Percentiles rank a stretch among this genome's conserved stretches.
Evolutionary conservation across 2,113 vertebrate genomes (phyloP).

Genomic region (Phyllostomus hastatus): DNA sequence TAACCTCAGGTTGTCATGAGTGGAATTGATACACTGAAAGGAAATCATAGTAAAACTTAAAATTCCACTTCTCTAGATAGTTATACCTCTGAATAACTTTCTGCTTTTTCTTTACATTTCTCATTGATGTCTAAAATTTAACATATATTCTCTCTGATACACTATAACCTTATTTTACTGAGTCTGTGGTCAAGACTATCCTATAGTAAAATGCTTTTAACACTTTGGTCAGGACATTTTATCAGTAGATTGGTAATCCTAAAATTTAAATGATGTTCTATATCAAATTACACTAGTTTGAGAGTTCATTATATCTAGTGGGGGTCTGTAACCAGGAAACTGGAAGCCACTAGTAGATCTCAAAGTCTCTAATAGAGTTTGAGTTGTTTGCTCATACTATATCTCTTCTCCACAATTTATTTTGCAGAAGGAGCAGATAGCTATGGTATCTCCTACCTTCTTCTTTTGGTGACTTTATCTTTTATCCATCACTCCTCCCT

Average conservation of each 20-base stretch:
- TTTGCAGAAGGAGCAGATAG: not conserved
- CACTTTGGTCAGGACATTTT: not conserved
- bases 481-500: not conserved
- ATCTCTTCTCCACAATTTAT: not conserved
- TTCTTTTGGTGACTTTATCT: not conserved
- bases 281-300: not conserved
- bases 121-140: not conserved
- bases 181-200: not conserved
- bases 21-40: conserved; percentile 27
- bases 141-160: not conserved
- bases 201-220: not conserved
- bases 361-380: not conserved
- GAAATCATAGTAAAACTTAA: conserved; percentile 49
- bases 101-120: conserved; percentile 6
- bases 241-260: not conserved
- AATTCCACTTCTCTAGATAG: not conserved
- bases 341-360: not conserved
- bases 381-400: not conserved
- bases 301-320: not conserved
- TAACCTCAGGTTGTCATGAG: not conserved
- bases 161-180: not conserved
- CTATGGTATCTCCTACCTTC: not conserved
- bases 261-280: not conserved
- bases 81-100: not conserved
- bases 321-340: not conserved